Evolutionary conservation across 2,888 invertebrate species (phyloP).

Genomic region (Athrips mouffetella): DNA sequence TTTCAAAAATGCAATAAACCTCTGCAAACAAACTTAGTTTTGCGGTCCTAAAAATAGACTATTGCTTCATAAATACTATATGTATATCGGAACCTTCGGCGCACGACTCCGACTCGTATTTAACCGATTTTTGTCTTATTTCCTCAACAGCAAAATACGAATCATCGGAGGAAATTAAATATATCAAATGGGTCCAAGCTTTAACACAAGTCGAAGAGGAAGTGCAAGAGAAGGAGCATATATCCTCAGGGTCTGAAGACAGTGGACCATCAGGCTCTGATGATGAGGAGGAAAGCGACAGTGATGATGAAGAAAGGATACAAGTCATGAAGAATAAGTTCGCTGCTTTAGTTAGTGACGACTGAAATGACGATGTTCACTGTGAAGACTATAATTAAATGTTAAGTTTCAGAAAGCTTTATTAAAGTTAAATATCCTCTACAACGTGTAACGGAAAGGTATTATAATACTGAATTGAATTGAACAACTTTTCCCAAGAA

Average conservation of each 20-base stretch:
- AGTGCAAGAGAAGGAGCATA: conserved; percentile 17
- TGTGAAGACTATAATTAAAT: too few species aligned
- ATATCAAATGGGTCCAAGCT: conserved; percentile 84
- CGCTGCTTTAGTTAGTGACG: conserved; percentile 44
- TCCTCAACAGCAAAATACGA: conserved; percentile 77
- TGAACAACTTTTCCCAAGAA: too few species aligned
- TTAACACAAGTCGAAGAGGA: conserved; percentile 41
- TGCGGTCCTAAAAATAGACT: too few species aligned
- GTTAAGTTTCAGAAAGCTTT: too few species aligned
- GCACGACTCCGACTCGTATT: too few species aligned
- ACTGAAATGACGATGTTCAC: too few species aligned
- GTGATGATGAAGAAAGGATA: conserved; percentile 29
- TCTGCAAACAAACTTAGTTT: too few species aligned
- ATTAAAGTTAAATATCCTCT: too few species aligned
- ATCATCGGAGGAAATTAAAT: conserved; percentile 79
- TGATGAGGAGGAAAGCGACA: conserved; percentile 24
- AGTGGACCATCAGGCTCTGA: conserved; percentile 16
- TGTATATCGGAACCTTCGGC: too few species aligned
- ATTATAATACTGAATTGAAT: too few species aligned
- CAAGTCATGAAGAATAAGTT: conserved; percentile 66
- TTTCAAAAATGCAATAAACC: too few species aligned
- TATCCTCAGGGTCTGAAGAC: conserved; percentile 28
- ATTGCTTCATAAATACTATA: not conserved
- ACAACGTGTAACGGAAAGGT: too few species aligned
- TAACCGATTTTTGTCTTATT: not conserved